These are phyloP conservation scores for Athalia rosae DNA, from an alignment of 2,888 invertebrate genomes.

Conservation along the genomic window DNA sequence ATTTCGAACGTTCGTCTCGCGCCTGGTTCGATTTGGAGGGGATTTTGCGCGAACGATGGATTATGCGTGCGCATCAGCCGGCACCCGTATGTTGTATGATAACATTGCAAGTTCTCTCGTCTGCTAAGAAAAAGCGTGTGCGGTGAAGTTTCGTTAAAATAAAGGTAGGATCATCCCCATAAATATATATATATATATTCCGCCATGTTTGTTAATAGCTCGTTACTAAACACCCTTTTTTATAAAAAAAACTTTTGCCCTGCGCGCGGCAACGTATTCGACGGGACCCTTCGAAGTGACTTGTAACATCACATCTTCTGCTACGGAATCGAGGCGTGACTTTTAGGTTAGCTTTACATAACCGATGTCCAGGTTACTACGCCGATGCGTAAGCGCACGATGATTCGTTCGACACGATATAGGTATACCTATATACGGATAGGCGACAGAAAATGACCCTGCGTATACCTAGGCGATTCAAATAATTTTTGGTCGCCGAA, in stretches of 20 bases:
- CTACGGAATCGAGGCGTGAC: conserved; percentile 5
- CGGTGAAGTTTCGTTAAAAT: neutral
- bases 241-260: too few species aligned
- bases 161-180: conserved; percentile 19
- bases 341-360: conserved; percentile 19
- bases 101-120: neutral
- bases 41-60: neutral
- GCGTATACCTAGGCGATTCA: too few species aligned
- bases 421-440: too few species aligned
- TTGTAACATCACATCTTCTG: neutral
- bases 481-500: too few species aligned
- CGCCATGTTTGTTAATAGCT: too few species aligned
- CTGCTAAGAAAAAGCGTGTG: neutral
- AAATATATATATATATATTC: neutral
- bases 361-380: neutral
- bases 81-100: conserved; percentile 3
- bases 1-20: neutral
- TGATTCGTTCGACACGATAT: too few species aligned
- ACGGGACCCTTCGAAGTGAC: neutral
- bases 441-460: too few species aligned
- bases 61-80: conserved; percentile 25
- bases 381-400: too few species aligned
- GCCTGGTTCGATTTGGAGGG: neutral
- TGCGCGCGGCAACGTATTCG: neutral
- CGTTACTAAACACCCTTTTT: too few species aligned